Conservation (phyloP, 2,888 invertebrate genomes). For the Melieria omissa region DNA sequence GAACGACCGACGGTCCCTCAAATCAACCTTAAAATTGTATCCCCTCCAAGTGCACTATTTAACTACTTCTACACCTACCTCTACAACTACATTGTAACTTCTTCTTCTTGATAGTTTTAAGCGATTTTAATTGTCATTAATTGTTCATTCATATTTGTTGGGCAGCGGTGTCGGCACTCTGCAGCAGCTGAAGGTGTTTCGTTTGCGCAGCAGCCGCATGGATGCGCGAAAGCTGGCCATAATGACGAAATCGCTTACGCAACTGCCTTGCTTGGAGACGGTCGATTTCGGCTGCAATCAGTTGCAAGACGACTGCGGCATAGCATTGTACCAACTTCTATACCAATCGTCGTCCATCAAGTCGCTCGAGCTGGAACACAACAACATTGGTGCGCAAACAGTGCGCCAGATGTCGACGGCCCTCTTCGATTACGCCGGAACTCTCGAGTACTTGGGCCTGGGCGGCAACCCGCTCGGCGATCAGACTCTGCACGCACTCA, state of each 20-base stretch:
- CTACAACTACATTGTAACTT: too few relatives aligned
- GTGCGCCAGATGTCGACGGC: conserved; percentile 42
- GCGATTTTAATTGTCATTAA: too few relatives aligned
- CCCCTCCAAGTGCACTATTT: too few relatives aligned
- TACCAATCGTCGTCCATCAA: conserved; percentile 43
- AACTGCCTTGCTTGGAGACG: conserved; percentile 47
- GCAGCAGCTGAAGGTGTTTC: conserved; percentile 50
- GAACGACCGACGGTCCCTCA: too few relatives aligned
- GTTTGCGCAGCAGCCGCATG: conserved; percentile 58
- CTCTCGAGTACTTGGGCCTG: conserved; percentile 53
- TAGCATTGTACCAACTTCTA: conserved; percentile 49
- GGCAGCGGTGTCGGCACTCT: conserved; percentile 50
- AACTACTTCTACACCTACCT: background rate
- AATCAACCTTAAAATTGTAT: too few relatives aligned
- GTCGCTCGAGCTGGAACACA: conserved; percentile 54
- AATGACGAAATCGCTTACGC: conserved; percentile 47
- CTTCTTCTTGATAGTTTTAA: too few relatives aligned
- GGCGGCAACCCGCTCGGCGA: conserved; percentile 52
- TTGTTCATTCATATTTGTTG: too few relatives aligned
- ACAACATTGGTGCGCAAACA: conserved; percentile 43
- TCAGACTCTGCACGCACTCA: conserved; percentile 43
- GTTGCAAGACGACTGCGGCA: conserved; percentile 53
- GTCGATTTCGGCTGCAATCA: conserved; percentile 58
- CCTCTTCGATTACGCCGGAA: conserved; percentile 32
- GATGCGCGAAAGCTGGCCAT: conserved; percentile 52